phyloP scores from a whole-genome alignment of 2,888 invertebrate genomes.

The Euzetes globulus region DNA sequence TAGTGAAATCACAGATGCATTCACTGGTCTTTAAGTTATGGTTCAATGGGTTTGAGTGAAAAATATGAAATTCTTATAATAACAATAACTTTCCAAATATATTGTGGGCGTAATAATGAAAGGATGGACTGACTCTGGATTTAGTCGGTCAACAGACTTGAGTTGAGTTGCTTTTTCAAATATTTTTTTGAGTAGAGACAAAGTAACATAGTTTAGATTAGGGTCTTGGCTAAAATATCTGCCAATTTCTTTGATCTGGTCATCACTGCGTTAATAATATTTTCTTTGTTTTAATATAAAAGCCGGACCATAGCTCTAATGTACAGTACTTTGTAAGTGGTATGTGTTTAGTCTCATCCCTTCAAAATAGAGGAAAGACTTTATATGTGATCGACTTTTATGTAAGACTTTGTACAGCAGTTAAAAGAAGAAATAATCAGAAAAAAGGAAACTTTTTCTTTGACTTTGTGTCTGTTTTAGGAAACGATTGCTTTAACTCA shows the following conservation, averaged over 20 bases:
- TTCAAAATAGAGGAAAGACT: background rate
- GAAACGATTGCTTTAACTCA: background rate
- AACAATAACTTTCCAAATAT: background rate
- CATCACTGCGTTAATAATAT: background rate
- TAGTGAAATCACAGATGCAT: background rate
- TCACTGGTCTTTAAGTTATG: background rate
- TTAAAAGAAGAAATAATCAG: background rate
- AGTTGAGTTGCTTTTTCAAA: background rate
- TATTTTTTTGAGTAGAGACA: background rate
- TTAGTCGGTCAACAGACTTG: background rate
- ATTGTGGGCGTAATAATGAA: background rate
- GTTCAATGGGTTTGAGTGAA: background rate
- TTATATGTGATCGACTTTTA: conserved; percentile 4
- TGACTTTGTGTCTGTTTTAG: background rate
- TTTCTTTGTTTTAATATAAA: background rate
- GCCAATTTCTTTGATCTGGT: background rate
- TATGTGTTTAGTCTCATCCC: no score
- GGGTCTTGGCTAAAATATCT: background rate
- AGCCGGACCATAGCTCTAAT: no score
- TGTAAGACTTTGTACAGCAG: background rate
- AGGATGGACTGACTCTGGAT: background rate
- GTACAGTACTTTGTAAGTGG: no score
- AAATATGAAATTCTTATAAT: background rate
- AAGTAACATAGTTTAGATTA: no score
- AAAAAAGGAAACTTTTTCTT: background rate